phyloP scores from a whole-genome alignment of 2,888 invertebrate species.

The Sesamia inferens region DNA sequence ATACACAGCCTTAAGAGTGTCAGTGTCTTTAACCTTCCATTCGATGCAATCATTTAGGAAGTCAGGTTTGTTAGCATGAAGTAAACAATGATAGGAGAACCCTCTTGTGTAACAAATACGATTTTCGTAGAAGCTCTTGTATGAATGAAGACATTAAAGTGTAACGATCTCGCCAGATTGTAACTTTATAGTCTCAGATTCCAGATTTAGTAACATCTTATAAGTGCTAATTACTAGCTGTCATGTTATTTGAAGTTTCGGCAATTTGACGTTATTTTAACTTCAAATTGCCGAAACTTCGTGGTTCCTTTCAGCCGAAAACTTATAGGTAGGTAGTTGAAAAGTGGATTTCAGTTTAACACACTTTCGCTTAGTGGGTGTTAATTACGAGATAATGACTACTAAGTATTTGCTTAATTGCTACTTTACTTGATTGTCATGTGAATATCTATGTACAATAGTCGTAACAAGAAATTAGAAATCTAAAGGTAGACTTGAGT shows the following conservation, averaged over 20 bases:
- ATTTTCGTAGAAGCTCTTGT: background rate
- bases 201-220: background rate
- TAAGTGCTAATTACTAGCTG: conserved; percentile 15
- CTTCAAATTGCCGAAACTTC: conserved; percentile 26
- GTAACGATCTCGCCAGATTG: background rate
- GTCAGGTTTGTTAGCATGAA: background rate
- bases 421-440: conserved; percentile 7
- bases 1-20: background rate
- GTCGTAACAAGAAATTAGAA: background rate
- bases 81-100: background rate
- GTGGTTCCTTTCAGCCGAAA: conserved; percentile 2
- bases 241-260: background rate
- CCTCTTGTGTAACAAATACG: background rate
- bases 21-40: background rate
- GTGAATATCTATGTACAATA: background rate
- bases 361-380: conserved; percentile 9
- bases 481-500: background rate
- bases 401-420: background rate
- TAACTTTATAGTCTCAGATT: background rate
- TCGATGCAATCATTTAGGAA: too few relatives aligned
- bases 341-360: conserved; percentile 9
- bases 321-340: background rate
- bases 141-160: background rate
- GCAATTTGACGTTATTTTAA: too few relatives aligned
- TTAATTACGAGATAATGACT: background rate